Base-by-base conservation (phyloP, 2,113 vertebrate genomes). In the Seriola quinqueradiata region DNA sequence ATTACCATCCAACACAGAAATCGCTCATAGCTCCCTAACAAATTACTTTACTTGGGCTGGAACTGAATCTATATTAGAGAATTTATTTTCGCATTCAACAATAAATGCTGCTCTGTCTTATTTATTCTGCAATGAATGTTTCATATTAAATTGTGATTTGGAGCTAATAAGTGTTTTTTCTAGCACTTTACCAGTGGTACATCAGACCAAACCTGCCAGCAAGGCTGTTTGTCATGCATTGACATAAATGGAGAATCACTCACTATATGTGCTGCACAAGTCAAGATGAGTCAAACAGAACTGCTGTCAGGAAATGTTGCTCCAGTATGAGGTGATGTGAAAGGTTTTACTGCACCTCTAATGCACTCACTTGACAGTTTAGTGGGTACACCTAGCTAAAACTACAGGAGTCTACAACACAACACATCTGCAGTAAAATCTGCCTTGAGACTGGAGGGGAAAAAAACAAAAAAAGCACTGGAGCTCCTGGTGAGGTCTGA, bases 1-100 rank as follows among this genome's bases (percentile, higher is more conserved):
- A 89, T 87, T 77, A 83, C 50, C 87, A 90, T 88, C 84, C 90
- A 90, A 77, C 70, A 78, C 70, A 78, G 58, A 85, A 88, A 93
- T 76, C 44, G 86, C 84, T 83, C 68, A 54, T 52, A 90, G 87
- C 79, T 73, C 58, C 50, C 55, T 25, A 70, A 83, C 84, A 88
- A 92, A 91, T 90, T 5, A 85, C 72, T 84, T 92, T 82, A 79
- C 72, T 77, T 21, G 38, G 67, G 54, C 59, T 77, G 75, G 68
- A 70, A 86, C 61, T 64, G 40, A 81, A 84, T 81, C 72, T 79
- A 79, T 81, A 86, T 87, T 72, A 72, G 65, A 71, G 75, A 59
- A 84, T 77, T 73, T 79, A 25, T 87, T 86, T 89, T 73, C 32
- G 1, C 60, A 63, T 65, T 66, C 23, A 74, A 77, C 70, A 86